Evolutionary conservation across 2,797 vertebrate genomes (phyloP), one percentile per base, ranked within the genome.

Genomic region (Taenioides sp.): DNA sequence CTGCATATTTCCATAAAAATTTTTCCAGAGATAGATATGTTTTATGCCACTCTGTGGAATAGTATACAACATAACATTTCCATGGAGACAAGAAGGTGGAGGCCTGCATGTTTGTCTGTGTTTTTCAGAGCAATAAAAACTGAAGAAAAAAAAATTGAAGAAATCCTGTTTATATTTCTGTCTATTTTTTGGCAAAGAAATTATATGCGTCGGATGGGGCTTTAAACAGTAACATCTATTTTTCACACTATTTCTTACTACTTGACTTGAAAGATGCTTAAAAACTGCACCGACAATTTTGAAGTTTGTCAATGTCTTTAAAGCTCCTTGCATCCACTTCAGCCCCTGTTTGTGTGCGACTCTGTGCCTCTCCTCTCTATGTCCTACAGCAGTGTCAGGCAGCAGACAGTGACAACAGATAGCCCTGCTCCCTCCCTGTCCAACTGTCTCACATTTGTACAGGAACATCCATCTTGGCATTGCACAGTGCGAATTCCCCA

Each of bases 401-500:
- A 73, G 73, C 72, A 75, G 77, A 75, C 78, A 82, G 69, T 80
- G 81, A 79, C 80, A 83, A 69, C 68, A 83, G 59, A 80, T 67
- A 81, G 70, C 78, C 67, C 37, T 64, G 37, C 25, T 70, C 64
- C 6, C 62, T 75, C 73, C 57, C 67, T 57, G 55, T 69, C 63
- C 69, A 23, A 63, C 43, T 74, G 57, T 71, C 60, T 67, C 65
- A 50, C 6, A 55, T 67, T 55, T 55, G 55, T 34, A 67, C 62
- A 73, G 27, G 52, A 25, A 52, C 60, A 58, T 22, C 60, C 14
- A 37, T 22, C 1, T 1, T 20, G 55, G 65, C 54, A 69, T 79
- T 80, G 67, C 73, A 81, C 80, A 80, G 62, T 65, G 61, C 52
- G 52, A 61, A 69, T 69, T 73, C 71, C 71, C 69, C 9, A 18